Conservation (phyloP, 2,888 invertebrate species). For the Bembecia ichneumoniformis region DNA sequence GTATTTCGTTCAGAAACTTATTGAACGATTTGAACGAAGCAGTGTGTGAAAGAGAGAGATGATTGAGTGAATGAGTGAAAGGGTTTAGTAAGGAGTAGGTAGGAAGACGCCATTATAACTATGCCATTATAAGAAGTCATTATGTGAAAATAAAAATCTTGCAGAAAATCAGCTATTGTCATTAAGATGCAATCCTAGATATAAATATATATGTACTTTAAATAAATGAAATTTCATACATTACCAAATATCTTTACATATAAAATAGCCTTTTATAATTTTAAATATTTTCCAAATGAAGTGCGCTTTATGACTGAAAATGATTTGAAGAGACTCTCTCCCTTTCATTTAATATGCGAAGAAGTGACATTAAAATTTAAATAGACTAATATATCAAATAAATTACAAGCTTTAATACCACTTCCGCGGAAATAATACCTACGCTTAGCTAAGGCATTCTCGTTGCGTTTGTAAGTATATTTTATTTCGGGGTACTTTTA, state of each 20-base stretch:
- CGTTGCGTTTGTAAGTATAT: slow-evolving; percentile 19
- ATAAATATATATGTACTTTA: too few relatives aligned
- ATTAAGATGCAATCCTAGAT: too few relatives aligned
- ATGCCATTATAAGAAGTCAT: too few relatives aligned
- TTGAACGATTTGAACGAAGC: too few relatives aligned
- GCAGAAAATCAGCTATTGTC: too few relatives aligned
- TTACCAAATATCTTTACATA: background rate
- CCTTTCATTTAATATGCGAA: slow-evolving; percentile 19
- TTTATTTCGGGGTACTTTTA: slow-evolving; percentile 4
- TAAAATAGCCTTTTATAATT: background rate
- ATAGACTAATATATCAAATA: slow-evolving; percentile 29
- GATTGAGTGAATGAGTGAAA: too few relatives aligned
- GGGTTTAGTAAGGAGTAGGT: too few relatives aligned
- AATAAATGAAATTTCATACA: too few relatives aligned
- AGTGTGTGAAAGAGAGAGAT: too few relatives aligned
- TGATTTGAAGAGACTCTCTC: slow-evolving; percentile 17
- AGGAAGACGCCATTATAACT: too few relatives aligned
- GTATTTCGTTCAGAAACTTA: too few relatives aligned
- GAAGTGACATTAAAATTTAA: slow-evolving; percentile 30
- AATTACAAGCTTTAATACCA: slow-evolving; percentile 25
- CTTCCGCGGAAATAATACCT: slow-evolving; percentile 13
- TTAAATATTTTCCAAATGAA: slow-evolving; percentile 6
- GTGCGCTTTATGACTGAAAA: slow-evolving; percentile 12
- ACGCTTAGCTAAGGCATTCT: slow-evolving; percentile 13
- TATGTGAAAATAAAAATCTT: too few relatives aligned